Evolutionary conservation across 2,113 vertebrate species (phyloP).

Genomic region (Clinocottus analis): DNA sequence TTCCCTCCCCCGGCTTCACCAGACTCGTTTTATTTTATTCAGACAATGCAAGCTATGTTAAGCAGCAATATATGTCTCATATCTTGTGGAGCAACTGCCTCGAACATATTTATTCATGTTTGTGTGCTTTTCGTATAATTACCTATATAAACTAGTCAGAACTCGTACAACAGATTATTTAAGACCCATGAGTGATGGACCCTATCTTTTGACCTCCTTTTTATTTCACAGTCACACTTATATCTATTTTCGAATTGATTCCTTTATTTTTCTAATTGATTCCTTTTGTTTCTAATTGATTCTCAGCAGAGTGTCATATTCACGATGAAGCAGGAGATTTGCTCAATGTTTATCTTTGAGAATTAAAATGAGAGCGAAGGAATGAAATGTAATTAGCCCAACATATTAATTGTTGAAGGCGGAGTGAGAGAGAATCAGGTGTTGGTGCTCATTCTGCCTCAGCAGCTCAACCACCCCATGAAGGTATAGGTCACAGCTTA

Average conservation of each 20-base stretch:
- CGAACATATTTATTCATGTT: slow-evolving; percentile 69
- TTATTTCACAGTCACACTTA: neutral
- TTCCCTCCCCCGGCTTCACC: slow-evolving; percentile 67
- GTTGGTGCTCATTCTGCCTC: neutral
- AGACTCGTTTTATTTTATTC: slow-evolving; percentile 75
- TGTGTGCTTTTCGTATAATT: slow-evolving; percentile 59
- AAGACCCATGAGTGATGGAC: neutral
- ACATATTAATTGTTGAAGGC: neutral
- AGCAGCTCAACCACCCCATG: slow-evolving; percentile 22
- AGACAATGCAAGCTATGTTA: slow-evolving; percentile 61
- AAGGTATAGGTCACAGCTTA: slow-evolving; percentile 25
- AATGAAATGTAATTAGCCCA: neutral
- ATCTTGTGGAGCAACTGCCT: slow-evolving; percentile 66
- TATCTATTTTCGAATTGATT: neutral
- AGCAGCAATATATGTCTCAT: slow-evolving; percentile 65
- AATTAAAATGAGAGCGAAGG: neutral
- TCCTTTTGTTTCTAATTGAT: neutral
- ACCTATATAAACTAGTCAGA: slow-evolving; percentile 44
- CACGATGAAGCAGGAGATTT: neutral
- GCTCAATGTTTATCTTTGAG: neutral
- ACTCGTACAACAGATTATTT: slow-evolving; percentile 14
- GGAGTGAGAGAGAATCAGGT: slow-evolving; percentile 27
- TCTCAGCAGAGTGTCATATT: neutral
- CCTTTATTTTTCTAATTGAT: neutral
- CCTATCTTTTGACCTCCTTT: slow-evolving; percentile 6